phyloP scores from a whole-genome alignment of 2,888 invertebrate genomes.

The Dynastes hyllus region DNA sequence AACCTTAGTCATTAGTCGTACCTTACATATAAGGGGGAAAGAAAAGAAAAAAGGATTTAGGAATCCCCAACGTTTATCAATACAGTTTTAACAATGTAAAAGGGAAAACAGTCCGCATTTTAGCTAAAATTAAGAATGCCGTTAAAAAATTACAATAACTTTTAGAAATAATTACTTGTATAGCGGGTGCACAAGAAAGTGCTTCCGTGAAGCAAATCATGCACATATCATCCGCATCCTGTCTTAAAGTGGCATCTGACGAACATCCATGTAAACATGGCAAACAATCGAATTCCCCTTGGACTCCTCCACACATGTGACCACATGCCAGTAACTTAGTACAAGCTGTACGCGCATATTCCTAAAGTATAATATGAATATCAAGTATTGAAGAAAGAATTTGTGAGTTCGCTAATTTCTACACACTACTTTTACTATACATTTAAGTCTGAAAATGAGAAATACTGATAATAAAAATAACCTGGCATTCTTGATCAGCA shows the following conservation, averaged over 20 bases:
- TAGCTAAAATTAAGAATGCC: slow-evolving; percentile 73
- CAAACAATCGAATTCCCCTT: slow-evolving; percentile 86
- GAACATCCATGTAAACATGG: slow-evolving; percentile 93
- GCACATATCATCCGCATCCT: slow-evolving; percentile 99
- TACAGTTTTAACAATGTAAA: slow-evolving; percentile 90
- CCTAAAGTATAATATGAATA: slow-evolving; percentile 70
- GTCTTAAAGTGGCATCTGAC: slow-evolving; percentile 77
- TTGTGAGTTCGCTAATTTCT: not conserved
- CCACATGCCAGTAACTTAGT: slow-evolving; percentile 88
- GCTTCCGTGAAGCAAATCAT: slow-evolving; percentile 99
- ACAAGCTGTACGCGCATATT: slow-evolving; percentile 88
- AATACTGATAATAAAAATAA: slow-evolving; percentile 59
- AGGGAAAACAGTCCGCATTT: slow-evolving; percentile 97
- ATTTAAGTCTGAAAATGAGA: too few relatives aligned
- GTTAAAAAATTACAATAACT: not conserved
- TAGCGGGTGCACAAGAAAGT: slow-evolving; percentile 94
- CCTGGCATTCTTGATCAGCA: slow-evolving; percentile 94
- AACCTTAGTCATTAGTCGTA: slow-evolving; percentile 65
- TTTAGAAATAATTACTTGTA: slow-evolving; percentile 76
- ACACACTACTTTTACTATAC: slow-evolving; percentile 36
- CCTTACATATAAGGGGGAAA: slow-evolving; percentile 99
- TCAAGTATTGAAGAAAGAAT: not conserved
- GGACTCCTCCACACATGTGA: slow-evolving; percentile 96
- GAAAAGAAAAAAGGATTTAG: too few relatives aligned
- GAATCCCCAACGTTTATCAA: slow-evolving; percentile 92